These are phyloP conservation scores for Protaetia brevitarsis DNA, from an alignment of 1,140 invertebrate species.

Conservation along the genomic window DNA sequence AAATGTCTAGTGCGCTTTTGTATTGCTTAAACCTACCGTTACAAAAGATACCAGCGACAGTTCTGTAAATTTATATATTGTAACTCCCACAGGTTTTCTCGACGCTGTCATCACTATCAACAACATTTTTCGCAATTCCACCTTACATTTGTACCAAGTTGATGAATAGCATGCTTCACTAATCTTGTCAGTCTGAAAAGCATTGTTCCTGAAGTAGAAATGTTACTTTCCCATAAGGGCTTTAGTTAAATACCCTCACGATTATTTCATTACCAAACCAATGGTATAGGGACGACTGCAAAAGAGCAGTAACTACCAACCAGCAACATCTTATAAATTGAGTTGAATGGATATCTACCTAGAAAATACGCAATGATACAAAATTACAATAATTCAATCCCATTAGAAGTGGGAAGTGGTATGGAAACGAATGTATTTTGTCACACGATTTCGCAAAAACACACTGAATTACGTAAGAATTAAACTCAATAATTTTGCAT, in stretches of 20 bases:
- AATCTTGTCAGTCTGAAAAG: conserved; percentile 40
- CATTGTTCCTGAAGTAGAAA: conserved; percentile 21
- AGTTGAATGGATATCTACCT: conserved; percentile 21
- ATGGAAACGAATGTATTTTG: too few species aligned
- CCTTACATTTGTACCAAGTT: conserved; percentile 41
- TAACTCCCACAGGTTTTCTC: conserved; percentile 37
- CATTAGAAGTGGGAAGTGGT: too few species aligned
- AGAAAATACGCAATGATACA: conserved; percentile 16
- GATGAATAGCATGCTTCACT: conserved; percentile 38
- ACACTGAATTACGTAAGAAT: too few species aligned
- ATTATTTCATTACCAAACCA: conserved; percentile 38
- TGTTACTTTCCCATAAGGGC: neutral
- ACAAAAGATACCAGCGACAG: conserved; percentile 34
- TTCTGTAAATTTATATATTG: conserved; percentile 39
- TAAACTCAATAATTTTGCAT: too few species aligned
- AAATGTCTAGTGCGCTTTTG: neutral
- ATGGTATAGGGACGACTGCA: conserved; percentile 36
- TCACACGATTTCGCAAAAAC: too few species aligned
- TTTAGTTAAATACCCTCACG: conserved; percentile 27
- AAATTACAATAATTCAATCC: too few species aligned
- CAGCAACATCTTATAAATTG: conserved; percentile 26
- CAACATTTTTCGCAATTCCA: conserved; percentile 31
- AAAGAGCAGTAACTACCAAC: conserved; percentile 31
- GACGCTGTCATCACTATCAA: conserved; percentile 41
- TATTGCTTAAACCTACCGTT: neutral